A percentile compares a stretch with the other conserved stretches of the same genome.
These are phyloP conservation scores for Thunnus maccoyii DNA, from an alignment of 2,113 vertebrate species.

Conservation along the genomic window DNA sequence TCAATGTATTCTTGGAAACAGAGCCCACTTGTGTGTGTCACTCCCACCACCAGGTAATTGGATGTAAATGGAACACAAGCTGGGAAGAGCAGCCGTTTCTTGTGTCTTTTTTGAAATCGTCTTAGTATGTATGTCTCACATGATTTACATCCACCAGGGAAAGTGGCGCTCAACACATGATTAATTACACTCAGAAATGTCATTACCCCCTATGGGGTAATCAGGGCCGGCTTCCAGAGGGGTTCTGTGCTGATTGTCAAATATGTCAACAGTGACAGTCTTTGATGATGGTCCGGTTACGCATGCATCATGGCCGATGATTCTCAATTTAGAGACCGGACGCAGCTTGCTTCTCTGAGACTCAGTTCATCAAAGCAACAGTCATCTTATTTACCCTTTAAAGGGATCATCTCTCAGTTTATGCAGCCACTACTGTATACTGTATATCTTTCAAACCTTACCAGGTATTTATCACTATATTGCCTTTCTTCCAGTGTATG, in stretches of 20 bases:
- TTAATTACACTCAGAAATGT: slow-evolving; percentile 74
- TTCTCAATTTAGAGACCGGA: slow-evolving; percentile 66
- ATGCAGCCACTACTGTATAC: slow-evolving; percentile 9
- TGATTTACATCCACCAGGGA: slow-evolving; percentile 27
- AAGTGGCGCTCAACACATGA: slow-evolving; percentile 50
- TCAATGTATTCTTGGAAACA: slow-evolving; percentile 68
- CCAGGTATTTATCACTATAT: slow-evolving; percentile 10
- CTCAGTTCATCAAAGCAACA: slow-evolving; percentile 65
- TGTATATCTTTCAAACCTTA: not conserved
- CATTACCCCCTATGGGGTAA: slow-evolving; percentile 65
- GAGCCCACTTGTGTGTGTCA: slow-evolving; percentile 51
- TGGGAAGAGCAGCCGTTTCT: slow-evolving; percentile 33
- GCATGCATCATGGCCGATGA: slow-evolving; percentile 61
- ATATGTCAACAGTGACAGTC: slow-evolving; percentile 76
- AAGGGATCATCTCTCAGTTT: slow-evolving; percentile 39
- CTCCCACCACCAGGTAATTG: slow-evolving; percentile 64
- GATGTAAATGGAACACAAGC: slow-evolving; percentile 65
- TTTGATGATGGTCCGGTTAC: slow-evolving; percentile 67
- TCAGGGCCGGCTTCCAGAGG: slow-evolving; percentile 60
- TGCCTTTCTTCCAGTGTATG: not conserved
- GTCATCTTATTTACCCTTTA: slow-evolving; percentile 57
- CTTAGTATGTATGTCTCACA: slow-evolving; percentile 20
- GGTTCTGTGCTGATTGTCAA: slow-evolving; percentile 68
- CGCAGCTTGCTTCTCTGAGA: slow-evolving; percentile 40
- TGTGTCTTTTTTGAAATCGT: slow-evolving; percentile 33